These are phyloP conservation scores for human DNA, from an alignment of 2,113 vertebrate genomes.

Conservation along the genomic window GRCh38 chr2:80548001-80548500, in stretches of 20 bases:
- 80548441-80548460: neutral
- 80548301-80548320: neutral
- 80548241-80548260: neutral
- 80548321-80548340: neutral
- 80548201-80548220: neutral
- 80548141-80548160: neutral
- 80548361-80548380: neutral
- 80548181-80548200: neutral
- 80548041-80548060: neutral
- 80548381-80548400: neutral
- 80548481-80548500: neutral
- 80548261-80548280: neutral
- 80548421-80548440: constrained; percentile 46
- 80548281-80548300: neutral
- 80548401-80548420: neutral
- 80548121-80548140: neutral
- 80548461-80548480: neutral
- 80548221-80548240: neutral
- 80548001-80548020: neutral
- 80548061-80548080: neutral
- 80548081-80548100: neutral
- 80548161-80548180: neutral
- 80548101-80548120: neutral
- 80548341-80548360: neutral
- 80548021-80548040: neutral